Evolutionary conservation across 2,888 invertebrate species (phyloP).

Genomic region (Branchipolynoe longqiensis): DNA sequence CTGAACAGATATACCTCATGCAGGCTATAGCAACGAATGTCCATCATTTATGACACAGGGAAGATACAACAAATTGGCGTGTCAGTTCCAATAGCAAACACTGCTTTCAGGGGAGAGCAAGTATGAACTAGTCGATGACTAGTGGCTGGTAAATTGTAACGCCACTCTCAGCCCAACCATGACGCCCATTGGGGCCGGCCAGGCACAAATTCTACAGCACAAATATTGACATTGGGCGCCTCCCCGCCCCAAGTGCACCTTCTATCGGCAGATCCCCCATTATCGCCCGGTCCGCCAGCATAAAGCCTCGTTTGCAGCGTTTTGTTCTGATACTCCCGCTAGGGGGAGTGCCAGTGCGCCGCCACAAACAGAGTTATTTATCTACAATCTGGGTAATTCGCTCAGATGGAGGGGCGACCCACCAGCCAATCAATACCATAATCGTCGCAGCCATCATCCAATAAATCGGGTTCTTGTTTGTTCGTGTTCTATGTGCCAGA

Average conservation of each 20-base stretch:
- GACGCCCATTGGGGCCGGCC: slow-evolving; percentile 34
- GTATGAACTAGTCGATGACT: slow-evolving; percentile 2
- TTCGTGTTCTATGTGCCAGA: no score
- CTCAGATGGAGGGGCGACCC: not conserved
- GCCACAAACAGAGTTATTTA: no score
- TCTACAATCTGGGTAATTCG: slow-evolving; percentile 42
- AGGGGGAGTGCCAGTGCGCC: no score
- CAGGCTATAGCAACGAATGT: not conserved
- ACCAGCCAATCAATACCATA: slow-evolving; percentile 25
- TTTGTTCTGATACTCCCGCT: no score
- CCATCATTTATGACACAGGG: not conserved
- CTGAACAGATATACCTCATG: no score
- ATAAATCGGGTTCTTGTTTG: slow-evolving; percentile 11
- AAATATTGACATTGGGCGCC: slow-evolving; percentile 46
- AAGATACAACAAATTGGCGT: slow-evolving; percentile 13
- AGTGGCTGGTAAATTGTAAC: slow-evolving; percentile 32
- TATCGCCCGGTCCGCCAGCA: not conserved
- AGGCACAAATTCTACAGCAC: slow-evolving; percentile 30
- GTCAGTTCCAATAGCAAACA: slow-evolving; percentile 27
- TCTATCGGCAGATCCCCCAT: slow-evolving; percentile 25
- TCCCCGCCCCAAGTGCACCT: slow-evolving; percentile 30
- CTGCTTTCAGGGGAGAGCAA: slow-evolving; percentile 19
- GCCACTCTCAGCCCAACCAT: slow-evolving; percentile 36
- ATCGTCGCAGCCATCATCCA: not conserved
- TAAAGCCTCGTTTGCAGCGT: slow-evolving; percentile 28